phyloP scores from a whole-genome alignment of 2,113 vertebrate genomes.

The Aspidoscelis tigris region DNA sequence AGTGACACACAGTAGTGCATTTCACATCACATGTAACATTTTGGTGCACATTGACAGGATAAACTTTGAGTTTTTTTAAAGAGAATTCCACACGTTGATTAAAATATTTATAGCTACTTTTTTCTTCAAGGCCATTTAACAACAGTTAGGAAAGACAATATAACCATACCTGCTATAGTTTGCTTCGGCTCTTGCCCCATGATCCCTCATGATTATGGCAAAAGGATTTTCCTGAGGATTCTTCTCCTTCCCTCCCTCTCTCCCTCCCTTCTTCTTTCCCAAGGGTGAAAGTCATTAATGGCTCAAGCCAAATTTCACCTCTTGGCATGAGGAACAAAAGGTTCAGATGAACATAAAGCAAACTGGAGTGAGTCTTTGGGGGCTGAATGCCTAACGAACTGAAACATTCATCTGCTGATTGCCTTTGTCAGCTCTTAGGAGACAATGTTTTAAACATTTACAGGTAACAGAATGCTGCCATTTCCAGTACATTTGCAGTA shows the following conservation, averaged over 20 bases:
- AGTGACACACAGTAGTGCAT: neutral
- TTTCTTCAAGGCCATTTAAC: neutral
- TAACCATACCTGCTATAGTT: neutral
- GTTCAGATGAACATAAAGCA: constrained; percentile 28
- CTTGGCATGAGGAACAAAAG: neutral
- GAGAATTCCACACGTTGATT: neutral
- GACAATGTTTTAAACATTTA: constrained; percentile 68
- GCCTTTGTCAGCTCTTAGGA: constrained; percentile 67
- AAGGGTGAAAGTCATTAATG: constrained; percentile 31
- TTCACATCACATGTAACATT: neutral
- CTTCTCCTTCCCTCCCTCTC: neutral
- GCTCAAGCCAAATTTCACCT: constrained; percentile 15
- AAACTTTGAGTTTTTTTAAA: neutral
- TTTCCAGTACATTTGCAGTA: constrained; percentile 60
- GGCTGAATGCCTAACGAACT: constrained; percentile 43
- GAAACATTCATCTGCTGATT: constrained; percentile 63
- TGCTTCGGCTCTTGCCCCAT: neutral
- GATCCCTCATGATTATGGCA: neutral
- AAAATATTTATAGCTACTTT: neutral
- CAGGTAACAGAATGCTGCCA: constrained; percentile 65
- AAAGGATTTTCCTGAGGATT: neutral
- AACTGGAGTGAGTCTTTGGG: constrained; percentile 52
- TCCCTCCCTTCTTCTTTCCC: neutral
- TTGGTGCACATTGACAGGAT: neutral
- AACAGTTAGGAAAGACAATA: neutral